Base-by-base conservation (phyloP, 2,888 invertebrate species). In the Hirtodrosophila histrioides region DNA sequence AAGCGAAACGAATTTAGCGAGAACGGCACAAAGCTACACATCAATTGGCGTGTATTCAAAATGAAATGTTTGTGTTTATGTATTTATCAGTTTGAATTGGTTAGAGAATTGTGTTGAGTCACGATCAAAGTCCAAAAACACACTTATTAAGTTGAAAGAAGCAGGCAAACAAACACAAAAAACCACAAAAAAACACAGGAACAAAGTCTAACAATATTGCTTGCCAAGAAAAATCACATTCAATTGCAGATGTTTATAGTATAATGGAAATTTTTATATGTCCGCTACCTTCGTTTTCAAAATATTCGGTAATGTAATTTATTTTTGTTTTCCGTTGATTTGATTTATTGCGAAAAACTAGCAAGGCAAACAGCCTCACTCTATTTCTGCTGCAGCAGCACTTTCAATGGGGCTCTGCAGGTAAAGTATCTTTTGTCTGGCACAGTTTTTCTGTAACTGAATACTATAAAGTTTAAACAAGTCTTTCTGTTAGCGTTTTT, bases 61-160 rank as follows among this genome's bases (percentile, higher is more conserved):
- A 39, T 51, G 24, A 10, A 71, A 71, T 67, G 51, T 70, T 65
- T 75, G 51, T 63, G 48, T 69, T 78, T 61, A 45, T 61, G 31
- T 31, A 76, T 64, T 71, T 64, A 60, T 61, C 49, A 53, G 58
- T 57, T 60, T 66, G 57, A 40, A 27, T 51, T 60, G 64, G 54
- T 78, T 66, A 68, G 69, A 41, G 35, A 48, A 63, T 76, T 70
- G 40, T 86, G 73, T 82, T 78, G 78, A 86, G 81, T 86, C 81
- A 86, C 81, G 86, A 63, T 67, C 84, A 84, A 84, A 84, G 83
- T 84, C 88, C 83, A 83, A 61, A 55, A 61, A 55, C 55, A 65
- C 68, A 68, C 60, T 67, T 35, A 51, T 60, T 58, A 36, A 57
- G 72, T 55, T 51, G 12, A 45, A 50, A 40, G 68, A 65, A 63